Percentiles rank a stretch among this genome's conserved stretches.
These are phyloP conservation scores for Pollimyrus isidori DNA, from an alignment of 2,113 vertebrate genomes.

Conservation along the genomic window DNA sequence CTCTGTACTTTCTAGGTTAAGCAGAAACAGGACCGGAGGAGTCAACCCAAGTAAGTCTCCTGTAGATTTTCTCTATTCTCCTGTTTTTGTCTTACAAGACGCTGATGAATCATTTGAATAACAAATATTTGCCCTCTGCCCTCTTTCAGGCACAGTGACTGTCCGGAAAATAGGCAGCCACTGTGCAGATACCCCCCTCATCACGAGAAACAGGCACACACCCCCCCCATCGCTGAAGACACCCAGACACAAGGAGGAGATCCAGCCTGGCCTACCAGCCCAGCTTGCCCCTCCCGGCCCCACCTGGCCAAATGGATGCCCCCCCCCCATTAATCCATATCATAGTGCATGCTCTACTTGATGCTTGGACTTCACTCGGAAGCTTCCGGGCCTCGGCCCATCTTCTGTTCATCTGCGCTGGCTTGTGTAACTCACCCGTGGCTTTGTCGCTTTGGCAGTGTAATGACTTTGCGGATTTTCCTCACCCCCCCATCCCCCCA, in stretches of 20 bases:
- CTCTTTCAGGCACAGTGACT: conserved; percentile 35
- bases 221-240: conserved; percentile 17
- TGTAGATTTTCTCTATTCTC: neutral
- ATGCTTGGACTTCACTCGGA: neutral
- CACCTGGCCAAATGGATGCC: neutral
- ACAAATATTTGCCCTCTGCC: neutral
- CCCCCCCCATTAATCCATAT: neutral
- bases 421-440: conserved; percentile 2
- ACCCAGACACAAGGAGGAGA: neutral
- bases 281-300: neutral
- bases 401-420: conserved; percentile 9
- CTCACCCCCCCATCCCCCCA: neutral
- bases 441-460: neutral
- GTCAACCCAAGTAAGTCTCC: conserved; percentile 9
- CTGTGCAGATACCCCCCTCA: conserved; percentile 19
- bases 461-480: neutral
- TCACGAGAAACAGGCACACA: conserved; percentile 26
- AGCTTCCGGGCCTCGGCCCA: neutral
- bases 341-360: conserved; percentile 26
- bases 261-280: neutral
- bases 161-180: conserved; percentile 18
- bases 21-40: neutral
- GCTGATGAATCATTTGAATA: neutral
- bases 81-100: neutral
- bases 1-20: conserved; percentile 13